A percentile compares a stretch with the other conserved stretches of the same genome.
Evolutionary conservation across 2,797 vertebrate species (phyloP).

Genomic region (Phylloscopus collybita): DNA sequence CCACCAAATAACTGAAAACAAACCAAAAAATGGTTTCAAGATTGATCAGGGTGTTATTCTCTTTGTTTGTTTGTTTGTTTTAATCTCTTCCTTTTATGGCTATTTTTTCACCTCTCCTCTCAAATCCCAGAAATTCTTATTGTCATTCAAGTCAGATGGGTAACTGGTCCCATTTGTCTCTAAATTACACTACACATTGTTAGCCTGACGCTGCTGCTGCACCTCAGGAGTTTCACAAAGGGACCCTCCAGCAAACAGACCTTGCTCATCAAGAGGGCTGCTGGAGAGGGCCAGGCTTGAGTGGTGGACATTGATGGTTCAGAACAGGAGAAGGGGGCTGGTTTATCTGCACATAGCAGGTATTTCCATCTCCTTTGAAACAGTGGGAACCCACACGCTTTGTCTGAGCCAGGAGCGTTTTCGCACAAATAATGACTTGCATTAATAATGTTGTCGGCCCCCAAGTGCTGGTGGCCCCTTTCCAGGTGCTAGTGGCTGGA

Average conservation of each 20-base stretch:
- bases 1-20: not conserved
- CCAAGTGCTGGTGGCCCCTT: slow-evolving; percentile 30
- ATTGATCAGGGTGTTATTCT: not conserved
- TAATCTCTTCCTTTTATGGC: not conserved
- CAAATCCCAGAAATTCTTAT: not conserved
- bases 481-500: slow-evolving; percentile 44
- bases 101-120: not conserved
- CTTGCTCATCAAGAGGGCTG: not conserved
- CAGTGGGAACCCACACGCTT: not conserved
- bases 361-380: slow-evolving; percentile 42
- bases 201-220: not conserved
- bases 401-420: not conserved
- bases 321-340: not conserved
- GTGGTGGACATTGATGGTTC: not conserved
- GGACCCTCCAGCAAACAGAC: not conserved
- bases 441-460: slow-evolving; percentile 51
- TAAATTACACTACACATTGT: not conserved
- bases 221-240: not conserved
- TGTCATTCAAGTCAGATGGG: not conserved
- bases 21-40: not conserved
- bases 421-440: slow-evolving; percentile 40
- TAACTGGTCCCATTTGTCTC: not conserved
- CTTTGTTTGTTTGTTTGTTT: not conserved
- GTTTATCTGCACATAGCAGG: slow-evolving; percentile 24
- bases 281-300: not conserved